These are phyloP conservation scores for Lycophotia porphyrea DNA, from an alignment of 2,888 invertebrate genomes.

Conservation along the genomic window DNA sequence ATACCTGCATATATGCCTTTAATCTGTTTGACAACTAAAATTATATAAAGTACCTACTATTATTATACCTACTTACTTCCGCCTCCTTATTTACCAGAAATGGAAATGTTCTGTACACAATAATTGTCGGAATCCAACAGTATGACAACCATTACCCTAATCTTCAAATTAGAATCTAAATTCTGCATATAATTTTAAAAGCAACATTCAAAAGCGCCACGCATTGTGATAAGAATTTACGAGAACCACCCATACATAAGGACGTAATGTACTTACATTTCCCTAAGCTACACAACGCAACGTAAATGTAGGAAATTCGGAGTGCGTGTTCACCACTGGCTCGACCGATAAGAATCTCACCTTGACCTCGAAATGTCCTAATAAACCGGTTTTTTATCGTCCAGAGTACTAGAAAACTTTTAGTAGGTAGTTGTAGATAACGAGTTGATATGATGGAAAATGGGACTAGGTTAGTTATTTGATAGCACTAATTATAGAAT, in stretches of 20 bases:
- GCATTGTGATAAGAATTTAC: slow-evolving; percentile 51
- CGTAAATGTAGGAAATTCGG: slow-evolving; percentile 32
- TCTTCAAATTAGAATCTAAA: slow-evolving; percentile 54
- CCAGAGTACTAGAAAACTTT: slow-evolving; percentile 54
- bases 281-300: slow-evolving; percentile 14
- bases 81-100: neutral
- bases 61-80: neutral
- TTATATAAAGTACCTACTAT: neutral
- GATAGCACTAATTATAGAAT: slow-evolving; percentile 24
- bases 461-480: slow-evolving; percentile 12
- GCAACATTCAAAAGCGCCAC: slow-evolving; percentile 28
- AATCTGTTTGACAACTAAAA: neutral
- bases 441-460: slow-evolving; percentile 34
- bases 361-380: slow-evolving; percentile 52
- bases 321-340: slow-evolving; percentile 54
- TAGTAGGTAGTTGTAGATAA: slow-evolving; percentile 53
- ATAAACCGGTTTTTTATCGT: slow-evolving; percentile 56
- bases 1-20: neutral
- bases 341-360: slow-evolving; percentile 49
- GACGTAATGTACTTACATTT: slow-evolving; percentile 46
- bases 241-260: slow-evolving; percentile 30
- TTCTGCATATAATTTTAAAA: slow-evolving; percentile 55
- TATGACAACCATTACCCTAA: slow-evolving; percentile 6
- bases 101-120: neutral
- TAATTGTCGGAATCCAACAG: neutral